Evolutionary conservation across 2,113 vertebrate genomes (phyloP), one percentile per base, ranked within the genome.

Genomic region (Syngnathoides biaculeatus): DNA sequence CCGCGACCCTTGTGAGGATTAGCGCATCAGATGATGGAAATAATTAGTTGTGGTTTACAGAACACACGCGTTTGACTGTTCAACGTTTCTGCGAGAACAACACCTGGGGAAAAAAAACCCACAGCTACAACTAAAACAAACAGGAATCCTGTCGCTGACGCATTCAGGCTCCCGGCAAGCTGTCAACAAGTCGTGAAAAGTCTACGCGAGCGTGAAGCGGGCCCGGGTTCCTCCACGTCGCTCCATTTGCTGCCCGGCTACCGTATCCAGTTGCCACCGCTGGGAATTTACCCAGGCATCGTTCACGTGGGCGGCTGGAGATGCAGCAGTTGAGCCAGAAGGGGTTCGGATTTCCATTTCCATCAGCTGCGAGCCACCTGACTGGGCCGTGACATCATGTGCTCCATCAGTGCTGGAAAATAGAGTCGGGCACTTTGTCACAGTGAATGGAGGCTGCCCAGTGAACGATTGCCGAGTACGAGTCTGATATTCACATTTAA

Each of bases 121-220:
- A 71, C 73, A 76, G 57, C 73, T 15, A 63, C 48, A 42, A 68
- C 24, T 50, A 61, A 61, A 62, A 62, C 39, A 62, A 62, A 43
- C 8, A 43, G 68, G 72, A 82, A 58, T 75, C 75, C 68, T 77
- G 74, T 40, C 71, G 73, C 75, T 81, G 67, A 68, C 61, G 73
- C 67, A 47, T 68, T 79, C 73, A 82, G 65, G 47, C 65, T 80
- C 64, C 67, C 73, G 3, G 53, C 74, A 70, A 79, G 84, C 79
- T 87, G 80, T 85, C 85, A 72, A 77, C 78, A 75, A 75, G 57
- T 81, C 67, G 50, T 75, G 84, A 85, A 87, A 87, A 88, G 76
- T 52, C 67, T 42, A 84, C 24, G 17, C 84, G 69, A 57, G 72
- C 57, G 13, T 77, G 80, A 81, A 79, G 74, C 64, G 53, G 10